A percentile compares a stretch with the other conserved stretches of the same genome.
Evolutionary conservation across 2,888 invertebrate species (phyloP).

Genomic region (Eupithecia subfuscata): DNA sequence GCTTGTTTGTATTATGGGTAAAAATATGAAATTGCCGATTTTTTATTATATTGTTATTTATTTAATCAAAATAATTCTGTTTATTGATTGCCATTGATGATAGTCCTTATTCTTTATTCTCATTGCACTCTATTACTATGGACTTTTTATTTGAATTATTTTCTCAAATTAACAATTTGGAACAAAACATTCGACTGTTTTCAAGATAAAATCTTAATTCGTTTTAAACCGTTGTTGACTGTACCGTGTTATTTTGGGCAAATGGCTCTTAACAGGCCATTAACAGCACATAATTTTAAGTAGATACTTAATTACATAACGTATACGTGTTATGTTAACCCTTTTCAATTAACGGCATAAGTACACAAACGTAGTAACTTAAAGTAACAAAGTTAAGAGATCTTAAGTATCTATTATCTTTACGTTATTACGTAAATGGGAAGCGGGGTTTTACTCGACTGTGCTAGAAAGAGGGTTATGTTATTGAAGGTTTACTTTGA

Average conservation of each 20-base stretch:
- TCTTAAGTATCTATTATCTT: neutral
- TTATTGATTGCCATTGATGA: too few species aligned
- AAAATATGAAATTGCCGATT: too few species aligned
- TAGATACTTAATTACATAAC: constrained; percentile 1
- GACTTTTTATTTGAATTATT: too few species aligned
- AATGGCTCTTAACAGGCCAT: constrained; percentile 6
- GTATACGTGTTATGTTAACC: constrained; percentile 3
- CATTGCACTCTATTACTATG: too few species aligned
- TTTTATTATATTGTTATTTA: too few species aligned
- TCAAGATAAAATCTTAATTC: neutral
- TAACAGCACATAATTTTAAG: constrained; percentile 16
- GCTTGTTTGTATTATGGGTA: too few species aligned
- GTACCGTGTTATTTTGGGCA: neutral
- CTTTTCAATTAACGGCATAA: constrained; percentile 3
- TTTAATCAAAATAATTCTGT: too few species aligned
- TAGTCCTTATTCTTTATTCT: too few species aligned
- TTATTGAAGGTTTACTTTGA: neutral
- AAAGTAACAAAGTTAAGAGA: neutral
- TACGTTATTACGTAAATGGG: neutral
- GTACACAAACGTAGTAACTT: constrained; percentile 5
- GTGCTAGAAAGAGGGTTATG: neutral
- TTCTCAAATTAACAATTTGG: too few species aligned
- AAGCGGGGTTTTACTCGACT: neutral
- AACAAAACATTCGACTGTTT: neutral
- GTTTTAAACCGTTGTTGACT: neutral